Evolutionary conservation across 30 jellyfish, hydroid and myxozoan genomes (phyloP).

Genomic region (Cassiopea xamachana): DNA sequence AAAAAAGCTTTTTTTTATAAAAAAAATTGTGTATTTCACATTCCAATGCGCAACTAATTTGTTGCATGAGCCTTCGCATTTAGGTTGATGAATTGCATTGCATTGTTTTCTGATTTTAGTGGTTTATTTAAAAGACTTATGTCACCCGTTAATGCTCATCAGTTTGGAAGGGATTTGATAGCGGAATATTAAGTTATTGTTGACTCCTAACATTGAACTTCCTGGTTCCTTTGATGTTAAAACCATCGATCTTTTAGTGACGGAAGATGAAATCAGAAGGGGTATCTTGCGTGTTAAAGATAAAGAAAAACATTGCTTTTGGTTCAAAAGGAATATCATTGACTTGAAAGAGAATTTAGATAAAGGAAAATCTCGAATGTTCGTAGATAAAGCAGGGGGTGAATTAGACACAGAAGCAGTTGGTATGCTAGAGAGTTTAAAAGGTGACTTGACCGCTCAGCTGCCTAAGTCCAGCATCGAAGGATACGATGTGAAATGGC

Average conservation of each 20-base stretch:
- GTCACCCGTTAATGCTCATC: too few relatives aligned
- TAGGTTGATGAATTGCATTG: too few relatives aligned
- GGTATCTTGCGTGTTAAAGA: slow-evolving; percentile 80
- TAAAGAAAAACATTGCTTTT: slow-evolving; percentile 67
- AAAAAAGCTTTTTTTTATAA: too few relatives aligned
- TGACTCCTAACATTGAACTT: too few relatives aligned
- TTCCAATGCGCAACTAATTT: too few relatives aligned
- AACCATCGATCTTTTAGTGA: slow-evolving; percentile 39
- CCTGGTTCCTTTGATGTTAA: too few relatives aligned
- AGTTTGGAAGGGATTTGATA: too few relatives aligned
- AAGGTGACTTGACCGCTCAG: slow-evolving; percentile 27
- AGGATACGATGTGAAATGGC: slow-evolving; percentile 77
- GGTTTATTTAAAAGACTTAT: too few relatives aligned
- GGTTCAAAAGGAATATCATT: slow-evolving; percentile 86
- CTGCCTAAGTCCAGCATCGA: slow-evolving; percentile 52
- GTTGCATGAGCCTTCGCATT: too few relatives aligned
- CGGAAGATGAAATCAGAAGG: slow-evolving; percentile 86
- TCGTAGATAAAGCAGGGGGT: slow-evolving; percentile 67
- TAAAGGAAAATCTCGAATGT: slow-evolving; percentile 66
- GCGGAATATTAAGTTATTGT: too few relatives aligned
- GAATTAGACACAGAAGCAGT: slow-evolving; percentile 83
- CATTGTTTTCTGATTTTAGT: too few relatives aligned
- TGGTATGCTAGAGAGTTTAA: slow-evolving; percentile 48
- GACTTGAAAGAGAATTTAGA: slow-evolving; percentile 61
- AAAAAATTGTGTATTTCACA: too few relatives aligned